Conservation (phyloP, 2,888 invertebrate genomes). For the Athetis lepigone region DNA sequence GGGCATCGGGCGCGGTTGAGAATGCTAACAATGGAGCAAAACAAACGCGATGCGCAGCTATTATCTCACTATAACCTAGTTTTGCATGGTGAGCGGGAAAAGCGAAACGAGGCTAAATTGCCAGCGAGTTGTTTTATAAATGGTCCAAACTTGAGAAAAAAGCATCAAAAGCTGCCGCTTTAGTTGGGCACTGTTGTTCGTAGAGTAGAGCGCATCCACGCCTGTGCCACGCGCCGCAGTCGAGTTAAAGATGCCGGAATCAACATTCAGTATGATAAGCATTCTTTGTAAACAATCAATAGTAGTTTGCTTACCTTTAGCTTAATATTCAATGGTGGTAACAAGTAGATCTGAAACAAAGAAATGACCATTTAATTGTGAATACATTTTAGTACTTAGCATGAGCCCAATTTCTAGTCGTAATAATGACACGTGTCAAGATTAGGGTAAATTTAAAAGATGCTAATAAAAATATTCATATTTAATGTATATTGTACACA, state of each 20-base stretch:
- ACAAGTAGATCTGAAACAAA: slow-evolving; percentile 56
- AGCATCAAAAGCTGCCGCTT: slow-evolving; percentile 54
- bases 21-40: slow-evolving; percentile 79
- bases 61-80: slow-evolving; percentile 83
- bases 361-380: too few species aligned
- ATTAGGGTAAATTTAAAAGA: too few species aligned
- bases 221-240: neutral
- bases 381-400: too few species aligned
- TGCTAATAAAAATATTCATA: too few species aligned
- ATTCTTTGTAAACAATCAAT: slow-evolving; percentile 40
- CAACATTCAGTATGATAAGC: slow-evolving; percentile 41
- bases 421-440: too few species aligned
- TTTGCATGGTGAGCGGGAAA: slow-evolving; percentile 71
- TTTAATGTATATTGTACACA: too few species aligned
- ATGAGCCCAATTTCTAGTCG: too few species aligned
- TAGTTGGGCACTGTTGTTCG: slow-evolving; percentile 60
- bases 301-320: slow-evolving; percentile 48
- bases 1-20: slow-evolving; percentile 67
- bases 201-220: slow-evolving; percentile 52
- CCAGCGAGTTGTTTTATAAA: slow-evolving; percentile 73
- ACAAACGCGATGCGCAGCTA: slow-evolving; percentile 76
- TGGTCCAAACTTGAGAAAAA: slow-evolving; percentile 65
- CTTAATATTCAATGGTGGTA: slow-evolving; percentile 42
- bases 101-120: slow-evolving; percentile 75
- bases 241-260: slow-evolving; percentile 36